Evolutionary conservation across 1,140 invertebrate species (phyloP).

Genomic region (Caligus rogercresseyi): DNA sequence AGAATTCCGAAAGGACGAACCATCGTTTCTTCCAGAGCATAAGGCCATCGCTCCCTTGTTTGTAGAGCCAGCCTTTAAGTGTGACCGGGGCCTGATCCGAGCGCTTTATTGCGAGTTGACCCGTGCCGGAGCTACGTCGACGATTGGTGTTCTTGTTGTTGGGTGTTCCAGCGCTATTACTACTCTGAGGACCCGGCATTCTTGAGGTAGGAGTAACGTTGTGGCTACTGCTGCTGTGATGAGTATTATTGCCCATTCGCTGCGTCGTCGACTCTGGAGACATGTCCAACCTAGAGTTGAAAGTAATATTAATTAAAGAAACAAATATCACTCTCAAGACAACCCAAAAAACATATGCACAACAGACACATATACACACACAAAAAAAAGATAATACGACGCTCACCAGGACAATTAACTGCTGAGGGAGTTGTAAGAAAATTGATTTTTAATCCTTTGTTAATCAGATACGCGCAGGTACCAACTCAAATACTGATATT

Average conservation of each 20-base stretch:
- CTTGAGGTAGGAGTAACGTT: not conserved
- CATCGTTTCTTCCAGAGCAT: constrained; percentile 87
- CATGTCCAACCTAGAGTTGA: not conserved
- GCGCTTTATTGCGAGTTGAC: constrained; percentile 27
- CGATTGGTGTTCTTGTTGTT: not conserved
- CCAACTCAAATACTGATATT: no score
- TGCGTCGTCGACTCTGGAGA: not conserved
- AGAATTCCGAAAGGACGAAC: constrained; percentile 85
- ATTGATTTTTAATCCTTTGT: no score
- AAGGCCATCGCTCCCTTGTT: constrained; percentile 71
- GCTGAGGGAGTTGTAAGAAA: no score
- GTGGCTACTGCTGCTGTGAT: no score
- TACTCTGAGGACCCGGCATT: not conserved
- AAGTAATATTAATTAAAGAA: no score
- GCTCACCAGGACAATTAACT: no score
- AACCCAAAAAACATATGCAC: no score
- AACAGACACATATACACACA: no score
- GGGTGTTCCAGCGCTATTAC: not conserved
- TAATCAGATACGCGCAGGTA: no score
- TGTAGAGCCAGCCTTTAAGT: constrained; percentile 70
- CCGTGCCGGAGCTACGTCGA: not conserved
- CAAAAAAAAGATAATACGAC: no score
- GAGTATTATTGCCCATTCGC: no score
- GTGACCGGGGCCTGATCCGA: constrained; percentile 58
- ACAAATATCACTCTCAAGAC: no score